These are phyloP conservation scores for Macrobrachium rosenbergii DNA, from an alignment of 1,140 invertebrate genomes.

Conservation along the genomic window DNA sequence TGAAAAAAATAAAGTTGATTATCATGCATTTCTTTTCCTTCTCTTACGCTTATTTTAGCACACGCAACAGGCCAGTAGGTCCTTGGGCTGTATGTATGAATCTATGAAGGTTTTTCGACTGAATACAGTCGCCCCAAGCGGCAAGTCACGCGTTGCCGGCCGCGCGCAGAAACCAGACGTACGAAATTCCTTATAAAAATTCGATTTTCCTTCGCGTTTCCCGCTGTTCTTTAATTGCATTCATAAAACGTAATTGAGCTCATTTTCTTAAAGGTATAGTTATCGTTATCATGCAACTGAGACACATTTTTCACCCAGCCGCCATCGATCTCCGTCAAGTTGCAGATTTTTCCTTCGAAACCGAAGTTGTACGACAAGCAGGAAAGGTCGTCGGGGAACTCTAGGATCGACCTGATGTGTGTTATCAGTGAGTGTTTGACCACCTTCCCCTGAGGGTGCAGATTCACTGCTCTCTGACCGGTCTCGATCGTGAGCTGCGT, in stretches of 20 bases:
- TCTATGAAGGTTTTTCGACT: conserved; percentile 55
- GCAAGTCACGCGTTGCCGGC: conserved; percentile 51
- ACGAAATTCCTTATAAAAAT: conserved; percentile 5
- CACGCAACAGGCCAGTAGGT: conserved; percentile 51
- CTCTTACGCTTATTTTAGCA: conserved; percentile 3
- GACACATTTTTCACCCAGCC: too few relatives aligned
- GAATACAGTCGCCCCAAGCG: conserved; percentile 47
- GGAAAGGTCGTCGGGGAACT: conserved; percentile 31
- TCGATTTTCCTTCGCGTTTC: not conserved
- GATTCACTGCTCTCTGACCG: conserved; percentile 35
- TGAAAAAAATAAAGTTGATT: too few relatives aligned
- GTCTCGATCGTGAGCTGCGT: conserved; percentile 49
- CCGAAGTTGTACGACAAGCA: conserved; percentile 37
- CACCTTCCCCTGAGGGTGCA: conserved; percentile 41
- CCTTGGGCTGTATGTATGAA: conserved; percentile 33
- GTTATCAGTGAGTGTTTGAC: conserved; percentile 62
- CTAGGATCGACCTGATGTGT: conserved; percentile 61
- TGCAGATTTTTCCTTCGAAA: not conserved
- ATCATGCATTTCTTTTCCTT: conserved; percentile 2
- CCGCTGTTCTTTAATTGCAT: not conserved
- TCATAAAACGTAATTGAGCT: not conserved
- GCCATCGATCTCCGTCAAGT: too few relatives aligned
- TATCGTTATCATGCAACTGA: too few relatives aligned
- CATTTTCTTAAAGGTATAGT: not conserved
- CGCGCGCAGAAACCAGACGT: conserved; percentile 43